phyloP scores from a whole-genome alignment of 2,797 vertebrate genomes.

The Clarias laeviceps region DNA sequence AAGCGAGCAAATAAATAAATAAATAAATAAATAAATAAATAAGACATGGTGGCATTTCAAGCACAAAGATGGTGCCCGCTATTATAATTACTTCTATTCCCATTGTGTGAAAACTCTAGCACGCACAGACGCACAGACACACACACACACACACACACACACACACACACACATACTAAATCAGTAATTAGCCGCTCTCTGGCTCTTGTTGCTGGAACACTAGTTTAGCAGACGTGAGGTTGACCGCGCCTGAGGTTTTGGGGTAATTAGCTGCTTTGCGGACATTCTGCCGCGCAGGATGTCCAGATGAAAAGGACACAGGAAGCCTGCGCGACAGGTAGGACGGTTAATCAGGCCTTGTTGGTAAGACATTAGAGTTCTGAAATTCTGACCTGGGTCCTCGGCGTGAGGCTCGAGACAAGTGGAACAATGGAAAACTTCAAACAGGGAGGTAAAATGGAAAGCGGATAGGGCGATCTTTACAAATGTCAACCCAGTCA shows the following conservation, averaged over 20 bases:
- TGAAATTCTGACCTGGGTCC: constrained; percentile 26
- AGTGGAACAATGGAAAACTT: constrained; percentile 72
- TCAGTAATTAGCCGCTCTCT: constrained; percentile 36
- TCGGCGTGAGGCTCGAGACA: constrained; percentile 65
- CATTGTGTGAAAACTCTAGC: constrained; percentile 7
- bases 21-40: background rate
- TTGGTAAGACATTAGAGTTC: constrained; percentile 12
- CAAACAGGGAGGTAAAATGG: constrained; percentile 70
- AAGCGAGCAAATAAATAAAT: too few species aligned
- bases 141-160: background rate
- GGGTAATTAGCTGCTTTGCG: constrained; percentile 44
- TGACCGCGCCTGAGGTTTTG: constrained; percentile 11
- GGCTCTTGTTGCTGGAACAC: background rate
- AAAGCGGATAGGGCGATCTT: constrained; percentile 70
- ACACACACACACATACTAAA: constrained; percentile 11
- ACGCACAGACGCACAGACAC: background rate
- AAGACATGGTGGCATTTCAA: background rate
- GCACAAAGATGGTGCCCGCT: background rate
- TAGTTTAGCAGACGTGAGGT: constrained; percentile 11
- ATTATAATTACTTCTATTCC: background rate
- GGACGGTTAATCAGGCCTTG: constrained; percentile 17
- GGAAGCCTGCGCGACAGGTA: constrained; percentile 9
- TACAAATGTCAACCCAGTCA: constrained; percentile 75
- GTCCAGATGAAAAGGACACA: constrained; percentile 23
- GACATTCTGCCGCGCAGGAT: constrained; percentile 14